A percentile compares a stretch with the other conserved stretches of the same genome.
phyloP scores from a whole-genome alignment of 2,113 vertebrate genomes.

The Nerophis ophidion region DNA sequence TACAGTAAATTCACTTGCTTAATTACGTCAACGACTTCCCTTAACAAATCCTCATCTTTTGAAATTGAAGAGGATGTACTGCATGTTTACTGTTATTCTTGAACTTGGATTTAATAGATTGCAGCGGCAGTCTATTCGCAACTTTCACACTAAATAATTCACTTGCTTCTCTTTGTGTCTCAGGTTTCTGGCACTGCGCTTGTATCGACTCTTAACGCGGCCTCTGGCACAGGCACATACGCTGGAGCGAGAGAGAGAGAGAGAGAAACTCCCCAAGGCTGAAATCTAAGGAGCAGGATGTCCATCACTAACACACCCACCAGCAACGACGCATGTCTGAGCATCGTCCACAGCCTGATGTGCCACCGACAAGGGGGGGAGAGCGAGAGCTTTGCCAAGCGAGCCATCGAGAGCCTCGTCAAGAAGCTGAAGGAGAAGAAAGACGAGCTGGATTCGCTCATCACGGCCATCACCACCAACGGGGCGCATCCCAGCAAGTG shows the following conservation, averaged over 20 bases:
- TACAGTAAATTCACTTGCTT: too few species aligned
- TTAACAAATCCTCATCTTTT: too few species aligned
- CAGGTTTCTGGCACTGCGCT: constrained; percentile 18
- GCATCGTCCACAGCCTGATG: constrained; percentile 98
- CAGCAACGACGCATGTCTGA: constrained; percentile 94
- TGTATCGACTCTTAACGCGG: constrained; percentile 5
- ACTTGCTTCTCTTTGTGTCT: constrained; percentile 5
- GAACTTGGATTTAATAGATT: not conserved
- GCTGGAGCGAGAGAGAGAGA: constrained; percentile 13
- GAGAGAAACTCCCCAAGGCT: constrained; percentile 27
- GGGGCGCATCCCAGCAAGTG: constrained; percentile 98
- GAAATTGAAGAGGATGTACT: too few species aligned
- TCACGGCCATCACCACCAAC: constrained; percentile 96
- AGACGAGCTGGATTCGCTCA: constrained; percentile 93
- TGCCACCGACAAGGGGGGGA: constrained; percentile 96
- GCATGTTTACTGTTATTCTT: not conserved
- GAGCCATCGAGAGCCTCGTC: constrained; percentile 93
- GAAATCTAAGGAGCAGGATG: constrained; percentile 68
- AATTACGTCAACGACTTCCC: too few species aligned
- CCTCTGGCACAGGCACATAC: not conserved
- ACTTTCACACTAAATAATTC: constrained; percentile 3
- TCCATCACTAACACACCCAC: constrained; percentile 95
- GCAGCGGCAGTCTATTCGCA: not conserved
- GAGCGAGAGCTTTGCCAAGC: constrained; percentile 94
- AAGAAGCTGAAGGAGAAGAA: constrained; percentile 99